phyloP scores from a whole-genome alignment of 2,888 invertebrate species.

The Mesochorus sp. region DNA sequence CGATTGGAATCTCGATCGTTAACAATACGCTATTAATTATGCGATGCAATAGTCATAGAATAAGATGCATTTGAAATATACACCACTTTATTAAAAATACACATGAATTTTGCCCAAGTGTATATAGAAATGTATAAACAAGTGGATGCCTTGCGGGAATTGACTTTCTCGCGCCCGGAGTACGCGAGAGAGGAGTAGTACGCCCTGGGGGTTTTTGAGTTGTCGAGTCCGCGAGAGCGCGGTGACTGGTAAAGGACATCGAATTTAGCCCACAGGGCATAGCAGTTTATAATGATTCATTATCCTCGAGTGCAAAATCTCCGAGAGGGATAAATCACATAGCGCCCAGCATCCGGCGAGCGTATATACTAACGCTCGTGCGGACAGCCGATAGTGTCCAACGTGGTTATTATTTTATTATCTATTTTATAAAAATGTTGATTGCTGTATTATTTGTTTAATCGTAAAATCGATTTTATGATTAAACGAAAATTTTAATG shows the following conservation, averaged over 20 bases:
- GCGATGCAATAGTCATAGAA: no score
- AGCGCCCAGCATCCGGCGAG: slow-evolving; percentile 46
- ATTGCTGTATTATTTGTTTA: not conserved
- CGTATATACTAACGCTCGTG: slow-evolving; percentile 32
- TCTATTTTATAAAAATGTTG: not conserved
- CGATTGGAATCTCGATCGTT: no score
- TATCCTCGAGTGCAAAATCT: slow-evolving; percentile 20
- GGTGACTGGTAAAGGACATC: slow-evolving; percentile 54
- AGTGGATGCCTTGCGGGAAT: slow-evolving; percentile 53
- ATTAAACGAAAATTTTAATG: no score
- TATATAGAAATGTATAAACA: not conserved
- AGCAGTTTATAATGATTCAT: slow-evolving; percentile 51
- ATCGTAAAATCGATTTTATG: slow-evolving; percentile 2
- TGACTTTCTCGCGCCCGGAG: slow-evolving; percentile 53
- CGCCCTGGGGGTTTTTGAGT: slow-evolving; percentile 35
- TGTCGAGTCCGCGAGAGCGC: slow-evolving; percentile 27
- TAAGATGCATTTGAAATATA: no score
- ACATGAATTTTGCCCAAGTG: no score
- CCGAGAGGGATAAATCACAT: slow-evolving; percentile 44
- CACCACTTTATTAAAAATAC: no score
- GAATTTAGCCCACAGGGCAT: slow-evolving; percentile 51
- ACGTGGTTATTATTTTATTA: no score
- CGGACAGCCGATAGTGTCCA: slow-evolving; percentile 13
- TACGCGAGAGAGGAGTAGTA: no score
- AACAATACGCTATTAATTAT: no score